Conservation (phyloP, 2,113 vertebrate genomes). For the Sander vitreus region DNA sequence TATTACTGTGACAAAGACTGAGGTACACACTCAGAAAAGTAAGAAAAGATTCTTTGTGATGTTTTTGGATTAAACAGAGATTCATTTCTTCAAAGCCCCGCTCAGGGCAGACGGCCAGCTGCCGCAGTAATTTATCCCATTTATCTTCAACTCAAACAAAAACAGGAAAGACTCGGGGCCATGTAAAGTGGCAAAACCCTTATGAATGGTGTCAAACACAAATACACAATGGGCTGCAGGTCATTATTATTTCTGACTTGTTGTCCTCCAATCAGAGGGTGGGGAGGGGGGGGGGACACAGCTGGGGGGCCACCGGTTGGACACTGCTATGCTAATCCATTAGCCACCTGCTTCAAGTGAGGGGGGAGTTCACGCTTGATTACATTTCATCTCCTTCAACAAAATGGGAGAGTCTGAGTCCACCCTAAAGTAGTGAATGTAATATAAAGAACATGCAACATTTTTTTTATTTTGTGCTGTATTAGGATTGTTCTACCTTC, state of each 20-base stretch:
- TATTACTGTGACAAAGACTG: slow-evolving; percentile 13
- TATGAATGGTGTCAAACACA: slow-evolving; percentile 48
- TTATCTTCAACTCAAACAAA: slow-evolving; percentile 39
- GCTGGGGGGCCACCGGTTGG: slow-evolving; percentile 54
- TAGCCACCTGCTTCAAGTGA: slow-evolving; percentile 65
- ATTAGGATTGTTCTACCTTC: not conserved
- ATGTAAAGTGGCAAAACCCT: slow-evolving; percentile 40
- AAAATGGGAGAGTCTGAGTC: slow-evolving; percentile 1
- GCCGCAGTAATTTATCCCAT: slow-evolving; percentile 52
- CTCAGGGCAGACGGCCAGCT: slow-evolving; percentile 61
- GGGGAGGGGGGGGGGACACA: slow-evolving; percentile 40
- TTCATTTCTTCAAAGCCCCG: slow-evolving; percentile 51
- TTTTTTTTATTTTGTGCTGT: no score
- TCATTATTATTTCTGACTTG: slow-evolving; percentile 75
- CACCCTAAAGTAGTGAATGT: not conserved
- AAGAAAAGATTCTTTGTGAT: slow-evolving; percentile 40
- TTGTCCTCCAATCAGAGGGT: slow-evolving; percentile 51
- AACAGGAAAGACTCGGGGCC: slow-evolving; percentile 16
- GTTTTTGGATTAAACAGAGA: slow-evolving; percentile 58
- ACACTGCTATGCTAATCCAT: slow-evolving; percentile 58
- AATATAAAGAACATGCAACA: not conserved
- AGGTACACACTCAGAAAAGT: slow-evolving; percentile 18
- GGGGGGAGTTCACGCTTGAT: slow-evolving; percentile 32
- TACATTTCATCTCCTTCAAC: slow-evolving; percentile 27
- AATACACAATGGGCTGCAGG: slow-evolving; percentile 68